These are phyloP conservation scores for Protobothrops mucrosquamatus DNA, from an alignment of 2,113 vertebrate species.

Conservation along the genomic window DNA sequence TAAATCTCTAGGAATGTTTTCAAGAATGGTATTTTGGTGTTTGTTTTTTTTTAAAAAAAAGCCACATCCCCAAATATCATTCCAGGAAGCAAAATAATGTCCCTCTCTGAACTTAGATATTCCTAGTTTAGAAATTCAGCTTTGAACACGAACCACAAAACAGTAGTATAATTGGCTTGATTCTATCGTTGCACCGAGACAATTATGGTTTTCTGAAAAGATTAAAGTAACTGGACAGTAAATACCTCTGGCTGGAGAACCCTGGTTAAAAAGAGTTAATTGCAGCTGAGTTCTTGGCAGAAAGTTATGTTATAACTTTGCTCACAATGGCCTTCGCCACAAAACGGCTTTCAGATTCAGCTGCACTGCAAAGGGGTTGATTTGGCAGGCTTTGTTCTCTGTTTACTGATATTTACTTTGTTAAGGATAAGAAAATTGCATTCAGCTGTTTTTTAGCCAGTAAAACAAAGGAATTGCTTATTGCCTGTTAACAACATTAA, in stretches of 20 bases:
- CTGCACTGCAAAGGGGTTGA: background rate
- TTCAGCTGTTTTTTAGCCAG: constrained; percentile 12
- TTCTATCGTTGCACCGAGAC: background rate
- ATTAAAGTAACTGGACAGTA: background rate
- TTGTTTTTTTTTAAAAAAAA: background rate
- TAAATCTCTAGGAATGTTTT: background rate
- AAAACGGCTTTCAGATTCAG: background rate
- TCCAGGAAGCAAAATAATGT: background rate
- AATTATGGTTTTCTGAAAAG: background rate
- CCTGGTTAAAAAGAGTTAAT: constrained; percentile 4
- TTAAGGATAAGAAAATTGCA: constrained; percentile 24
- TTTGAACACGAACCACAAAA: background rate
- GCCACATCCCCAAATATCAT: background rate
- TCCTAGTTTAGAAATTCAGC: background rate
- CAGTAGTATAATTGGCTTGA: background rate
- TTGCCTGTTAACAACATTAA: constrained; percentile 23
- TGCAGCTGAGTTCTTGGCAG: background rate
- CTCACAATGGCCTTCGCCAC: background rate
- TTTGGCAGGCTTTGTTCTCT: constrained; percentile 4
- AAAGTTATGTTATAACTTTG: constrained; percentile 9
- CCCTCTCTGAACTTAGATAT: background rate
- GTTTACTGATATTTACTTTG: constrained; percentile 34
- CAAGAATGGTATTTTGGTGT: background rate
- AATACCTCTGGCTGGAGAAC: background rate
- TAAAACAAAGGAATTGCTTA: constrained; percentile 16